These are phyloP conservation scores for Polypedilum pembai DNA, from an alignment of 1,140 invertebrate genomes.

Conservation along the genomic window DNA sequence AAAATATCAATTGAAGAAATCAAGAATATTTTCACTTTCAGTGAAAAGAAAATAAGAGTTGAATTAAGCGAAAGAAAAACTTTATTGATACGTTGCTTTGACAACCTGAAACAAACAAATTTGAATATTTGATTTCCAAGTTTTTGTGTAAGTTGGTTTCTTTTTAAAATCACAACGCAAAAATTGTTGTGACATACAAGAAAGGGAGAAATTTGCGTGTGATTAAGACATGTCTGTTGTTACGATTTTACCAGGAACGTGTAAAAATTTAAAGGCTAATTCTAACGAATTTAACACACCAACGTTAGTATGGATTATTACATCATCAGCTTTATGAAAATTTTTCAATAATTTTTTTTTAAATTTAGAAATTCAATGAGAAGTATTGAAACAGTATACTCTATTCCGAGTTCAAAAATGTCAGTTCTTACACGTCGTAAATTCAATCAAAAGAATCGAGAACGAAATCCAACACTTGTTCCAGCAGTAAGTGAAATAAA, in stretches of 20 bases:
- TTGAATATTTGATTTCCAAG: neutral
- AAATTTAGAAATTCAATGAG: conserved; percentile 34
- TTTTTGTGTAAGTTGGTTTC: neutral
- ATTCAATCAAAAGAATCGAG: conserved; percentile 37
- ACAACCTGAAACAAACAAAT: conserved; percentile 23
- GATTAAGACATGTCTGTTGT: conserved; percentile 1
- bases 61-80: neutral
- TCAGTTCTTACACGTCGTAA: conserved; percentile 32
- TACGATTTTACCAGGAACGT: neutral
- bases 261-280: neutral
- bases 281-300: neutral
- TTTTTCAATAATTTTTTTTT: neutral
- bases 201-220: neutral
- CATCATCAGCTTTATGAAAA: neutral
- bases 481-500: conserved; percentile 44
- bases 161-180: neutral
- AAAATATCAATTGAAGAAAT: neutral
- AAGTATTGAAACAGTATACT: conserved; percentile 42
- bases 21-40: neutral
- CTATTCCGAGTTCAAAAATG: conserved; percentile 39
- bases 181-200: neutral
- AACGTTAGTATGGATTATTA: neutral
- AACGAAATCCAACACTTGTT: conserved; percentile 35
- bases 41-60: neutral
- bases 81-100: neutral